Conservation (phyloP, 2,888 invertebrate species). For the Drosophila ezoana region DNA sequence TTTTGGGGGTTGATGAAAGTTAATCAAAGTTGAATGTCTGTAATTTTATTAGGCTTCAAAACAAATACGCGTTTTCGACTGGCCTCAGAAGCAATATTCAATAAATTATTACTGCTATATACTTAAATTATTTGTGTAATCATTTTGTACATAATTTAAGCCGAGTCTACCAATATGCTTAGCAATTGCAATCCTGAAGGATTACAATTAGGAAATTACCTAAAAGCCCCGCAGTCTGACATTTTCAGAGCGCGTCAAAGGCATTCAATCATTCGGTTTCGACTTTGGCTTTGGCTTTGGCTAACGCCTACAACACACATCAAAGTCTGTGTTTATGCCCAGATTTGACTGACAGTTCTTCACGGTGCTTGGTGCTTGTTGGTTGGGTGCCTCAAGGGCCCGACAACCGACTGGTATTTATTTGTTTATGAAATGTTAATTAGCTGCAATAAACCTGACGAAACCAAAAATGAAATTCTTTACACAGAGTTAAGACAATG, state of each 20-base stretch:
- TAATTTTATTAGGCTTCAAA: no score
- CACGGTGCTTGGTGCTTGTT: slow-evolving; percentile 1
- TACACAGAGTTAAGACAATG: slow-evolving; percentile 18
- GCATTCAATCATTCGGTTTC: slow-evolving; percentile 23
- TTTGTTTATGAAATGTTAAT: slow-evolving; percentile 58
- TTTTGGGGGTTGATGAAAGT: background rate
- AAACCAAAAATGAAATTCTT: slow-evolving; percentile 13
- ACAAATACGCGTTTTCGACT: no score
- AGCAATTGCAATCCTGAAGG: background rate
- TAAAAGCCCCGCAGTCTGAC: slow-evolving; percentile 5
- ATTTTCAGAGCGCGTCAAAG: slow-evolving; percentile 8
- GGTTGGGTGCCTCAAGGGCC: slow-evolving; percentile 18
- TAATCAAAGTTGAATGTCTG: no score
- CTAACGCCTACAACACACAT: slow-evolving; percentile 32
- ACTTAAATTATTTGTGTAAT: no score
- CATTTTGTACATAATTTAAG: no score
- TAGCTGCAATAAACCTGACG: slow-evolving; percentile 35
- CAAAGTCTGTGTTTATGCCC: slow-evolving; percentile 12
- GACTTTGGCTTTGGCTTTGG: no score
- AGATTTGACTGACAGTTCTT: slow-evolving; percentile 35
- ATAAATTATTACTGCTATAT: no score
- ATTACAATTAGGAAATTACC: slow-evolving; percentile 1
- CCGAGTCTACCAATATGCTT: background rate
- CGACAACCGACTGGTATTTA: slow-evolving; percentile 29
- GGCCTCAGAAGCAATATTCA: no score